Evolutionary conservation across 2,113 vertebrate genomes (phyloP), one percentile per base, ranked within the genome.

Genomic region (Tauraco erythrolophus): DNA sequence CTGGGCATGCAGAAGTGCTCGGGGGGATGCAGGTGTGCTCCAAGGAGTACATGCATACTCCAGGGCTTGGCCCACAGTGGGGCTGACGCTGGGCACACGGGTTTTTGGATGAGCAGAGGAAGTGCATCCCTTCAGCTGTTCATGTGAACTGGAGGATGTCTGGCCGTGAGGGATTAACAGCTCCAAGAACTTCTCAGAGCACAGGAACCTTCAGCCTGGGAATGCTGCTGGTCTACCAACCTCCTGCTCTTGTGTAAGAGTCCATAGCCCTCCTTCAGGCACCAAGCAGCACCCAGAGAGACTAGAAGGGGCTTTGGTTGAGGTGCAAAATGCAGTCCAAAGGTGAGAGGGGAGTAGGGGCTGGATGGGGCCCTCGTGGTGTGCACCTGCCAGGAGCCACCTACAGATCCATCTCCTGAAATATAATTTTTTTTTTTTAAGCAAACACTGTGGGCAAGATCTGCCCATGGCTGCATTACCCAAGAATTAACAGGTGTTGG

Each of bases 11-110:
- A 18, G 1, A 46, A 4, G n/a, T 14, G 69, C 76, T 43, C 1
- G 14, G 17, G 22, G 50, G 53, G 8, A 1, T 69, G 88, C 82
- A 69, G 74, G 35, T 43, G 94, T 50, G 77, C 57, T 65, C 39
- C 11, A 0, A 22, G 68, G 43, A 0, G 5, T 13, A 11, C 24
- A 0, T 5, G 9, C 5, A 0, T 11, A 3, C 45, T 15, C 45
- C 65, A 30, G n/a, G 46, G 43, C 43, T 61, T 0, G 18, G 85
- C 31, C 27, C 9, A 22, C n/a, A 3, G 35, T 39, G n/a, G 11
- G 64, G 27, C 23, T 11, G 25, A 0, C 9, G 37, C 39, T 33
- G 31, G 2, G 19, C 1, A 0, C 14, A 10, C 22, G 75, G 14
- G 4, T 35, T 35, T 54, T 39, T 0, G 0, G 35, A 39, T 4